These are phyloP conservation scores for Belonocnema kinseyi DNA, from an alignment of 1,140 invertebrate genomes.

Conservation along the genomic window DNA sequence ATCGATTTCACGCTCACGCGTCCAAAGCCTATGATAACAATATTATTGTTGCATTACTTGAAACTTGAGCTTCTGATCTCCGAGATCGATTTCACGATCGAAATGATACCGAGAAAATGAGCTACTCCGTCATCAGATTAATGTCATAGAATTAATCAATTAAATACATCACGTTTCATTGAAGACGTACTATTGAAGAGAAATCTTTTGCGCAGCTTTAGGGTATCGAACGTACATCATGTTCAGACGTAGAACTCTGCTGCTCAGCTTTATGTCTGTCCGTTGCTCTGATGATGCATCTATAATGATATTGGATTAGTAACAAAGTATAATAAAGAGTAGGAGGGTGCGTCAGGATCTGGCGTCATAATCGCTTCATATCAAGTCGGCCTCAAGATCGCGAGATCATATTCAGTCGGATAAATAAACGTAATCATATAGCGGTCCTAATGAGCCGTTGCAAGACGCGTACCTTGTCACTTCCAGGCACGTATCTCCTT, in stretches of 20 bases:
- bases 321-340: conserved; percentile 20
- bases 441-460: conserved; percentile 37
- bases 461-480: conserved; percentile 30
- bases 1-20: conserved; percentile 27
- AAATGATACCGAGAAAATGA: too few species aligned
- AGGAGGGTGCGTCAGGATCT: not conserved
- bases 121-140: too few species aligned
- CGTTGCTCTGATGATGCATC: not conserved
- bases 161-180: too few species aligned
- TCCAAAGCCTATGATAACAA: conserved; percentile 9
- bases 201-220: too few species aligned
- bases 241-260: too few species aligned
- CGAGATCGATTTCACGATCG: not conserved
- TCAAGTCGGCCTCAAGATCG: conserved; percentile 1
- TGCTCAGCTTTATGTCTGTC: not conserved
- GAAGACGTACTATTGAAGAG: too few species aligned
- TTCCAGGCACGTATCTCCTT: conserved; percentile 20
- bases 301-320: not conserved
- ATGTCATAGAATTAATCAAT: too few species aligned
- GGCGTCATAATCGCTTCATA: conserved; percentile 21
- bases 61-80: conserved; percentile 3
- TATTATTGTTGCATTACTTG: conserved; percentile 18
- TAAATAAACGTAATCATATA: conserved; percentile 35
- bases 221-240: too few species aligned
- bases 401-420: conserved; percentile 27